Evolutionary conservation across 2,797 vertebrate species (phyloP).

Genomic region (Etheostoma perlongum): DNA sequence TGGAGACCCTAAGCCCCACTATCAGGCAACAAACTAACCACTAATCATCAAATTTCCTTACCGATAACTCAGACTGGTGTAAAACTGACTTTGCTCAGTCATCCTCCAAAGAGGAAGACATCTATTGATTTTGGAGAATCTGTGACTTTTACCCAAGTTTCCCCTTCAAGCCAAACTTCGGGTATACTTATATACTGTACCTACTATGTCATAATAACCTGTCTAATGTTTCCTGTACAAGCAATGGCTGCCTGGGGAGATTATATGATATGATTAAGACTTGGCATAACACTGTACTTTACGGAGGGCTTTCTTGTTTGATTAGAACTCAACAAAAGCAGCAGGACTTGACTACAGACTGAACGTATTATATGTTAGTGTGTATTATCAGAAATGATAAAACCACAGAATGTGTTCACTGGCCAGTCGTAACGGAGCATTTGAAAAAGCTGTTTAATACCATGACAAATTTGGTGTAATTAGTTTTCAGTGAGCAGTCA

Average conservation of each 20-base stretch:
- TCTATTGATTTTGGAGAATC: conserved; percentile 25
- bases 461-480: conserved; percentile 44
- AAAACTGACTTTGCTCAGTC: not conserved
- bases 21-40: not conserved
- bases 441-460: conserved; percentile 33
- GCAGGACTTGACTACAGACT: conserved; percentile 6
- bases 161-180: conserved; percentile 12
- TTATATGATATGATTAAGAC: conserved; percentile 15
- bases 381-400: conserved; percentile 41
- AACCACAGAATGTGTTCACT: conserved; percentile 6
- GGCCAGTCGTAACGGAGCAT: conserved; percentile 1
- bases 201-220: conserved; percentile 16
- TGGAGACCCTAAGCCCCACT: not conserved
- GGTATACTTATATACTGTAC: conserved; percentile 20
- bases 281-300: conserved; percentile 1
- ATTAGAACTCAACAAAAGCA: conserved; percentile 19
- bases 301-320: conserved; percentile 17
- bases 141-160: conserved; percentile 28
- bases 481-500: conserved; percentile 26
- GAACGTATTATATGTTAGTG: conserved; percentile 8
- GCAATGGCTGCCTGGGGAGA: conserved; percentile 10
- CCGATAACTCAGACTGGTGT: accelerated
- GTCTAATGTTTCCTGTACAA: conserved; percentile 20
- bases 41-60: not conserved
- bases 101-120: not conserved